Conservation (phyloP, 2,888 invertebrate genomes). For the Pseudococcus viburni region DNA sequence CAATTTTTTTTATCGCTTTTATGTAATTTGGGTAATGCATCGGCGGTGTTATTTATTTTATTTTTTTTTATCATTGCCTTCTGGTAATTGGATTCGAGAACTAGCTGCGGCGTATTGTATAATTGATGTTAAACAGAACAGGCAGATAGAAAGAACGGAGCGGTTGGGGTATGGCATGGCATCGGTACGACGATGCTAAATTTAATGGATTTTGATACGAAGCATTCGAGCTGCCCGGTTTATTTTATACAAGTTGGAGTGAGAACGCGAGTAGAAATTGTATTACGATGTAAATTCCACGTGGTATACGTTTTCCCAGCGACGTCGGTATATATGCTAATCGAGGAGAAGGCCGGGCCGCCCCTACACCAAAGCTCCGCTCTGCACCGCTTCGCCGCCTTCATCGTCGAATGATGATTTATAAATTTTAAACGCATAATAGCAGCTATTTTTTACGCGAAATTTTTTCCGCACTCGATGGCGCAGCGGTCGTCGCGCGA, state of each 20-base stretch:
- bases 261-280: constrained; percentile 17
- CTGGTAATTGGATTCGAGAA: constrained; percentile 10
- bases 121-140: constrained; percentile 28
- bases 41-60: neutral
- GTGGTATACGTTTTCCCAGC: neutral
- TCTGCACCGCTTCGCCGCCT: too few relatives aligned
- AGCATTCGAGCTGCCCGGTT: constrained; percentile 17
- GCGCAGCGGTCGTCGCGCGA: neutral
- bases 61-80: neutral
- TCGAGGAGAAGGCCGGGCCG: neutral
- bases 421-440: constrained; percentile 17
- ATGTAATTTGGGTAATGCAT: constrained; percentile 13
- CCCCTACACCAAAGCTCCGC: neutral
- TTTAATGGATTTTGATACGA: constrained; percentile 32
- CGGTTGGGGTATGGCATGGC: neutral
- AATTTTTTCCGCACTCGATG: constrained; percentile 4
- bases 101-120: constrained; percentile 12
- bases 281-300: constrained; percentile 21
- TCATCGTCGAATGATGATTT: constrained; percentile 3
- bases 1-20: neutral
- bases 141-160: neutral
- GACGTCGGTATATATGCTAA: neutral
- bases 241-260: constrained; percentile 9
- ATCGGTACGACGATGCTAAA: neutral
- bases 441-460: neutral